A percentile compares a stretch with the other conserved stretches of the same genome.
These are phyloP conservation scores for Neodiprion virginianus DNA, from an alignment of 1,140 invertebrate species.

Conservation along the genomic window DNA sequence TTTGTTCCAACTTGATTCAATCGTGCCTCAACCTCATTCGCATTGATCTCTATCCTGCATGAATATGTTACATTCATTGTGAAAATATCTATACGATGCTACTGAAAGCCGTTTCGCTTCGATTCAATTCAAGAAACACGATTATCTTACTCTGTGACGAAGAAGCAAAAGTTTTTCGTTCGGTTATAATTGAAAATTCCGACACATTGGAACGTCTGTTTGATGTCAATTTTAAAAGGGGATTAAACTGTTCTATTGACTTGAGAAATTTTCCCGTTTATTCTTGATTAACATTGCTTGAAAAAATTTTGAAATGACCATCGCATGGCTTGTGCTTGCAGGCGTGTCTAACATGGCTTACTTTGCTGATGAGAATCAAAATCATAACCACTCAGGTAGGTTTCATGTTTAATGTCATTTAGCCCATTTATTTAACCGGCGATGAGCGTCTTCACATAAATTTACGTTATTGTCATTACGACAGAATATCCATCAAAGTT, in stretches of 20 bases:
- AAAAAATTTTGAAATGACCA: slow-evolving; percentile 52
- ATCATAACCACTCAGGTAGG: slow-evolving; percentile 63
- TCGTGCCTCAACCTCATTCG: background rate
- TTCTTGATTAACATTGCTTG: slow-evolving; percentile 7
- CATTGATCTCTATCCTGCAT: background rate
- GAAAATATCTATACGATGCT: background rate
- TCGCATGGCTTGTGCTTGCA: slow-evolving; percentile 60
- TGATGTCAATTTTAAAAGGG: too few relatives aligned
- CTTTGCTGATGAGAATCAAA: slow-evolving; percentile 65
- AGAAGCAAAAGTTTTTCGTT: too few relatives aligned
- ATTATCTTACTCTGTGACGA: too few relatives aligned
- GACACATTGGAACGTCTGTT: too few relatives aligned
- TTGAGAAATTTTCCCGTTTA: too few relatives aligned
- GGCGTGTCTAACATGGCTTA: slow-evolving; percentile 64
- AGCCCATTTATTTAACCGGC: background rate
- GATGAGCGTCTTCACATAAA: background rate
- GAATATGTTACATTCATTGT: background rate
- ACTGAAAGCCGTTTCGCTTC: too few relatives aligned
- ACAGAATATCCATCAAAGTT: background rate
- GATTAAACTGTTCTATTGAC: too few relatives aligned
- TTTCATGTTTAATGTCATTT: slow-evolving; percentile 45
- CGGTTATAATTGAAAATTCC: too few relatives aligned
- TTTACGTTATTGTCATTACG: background rate
- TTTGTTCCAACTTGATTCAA: slow-evolving; percentile 28
- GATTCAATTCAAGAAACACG: too few relatives aligned